Evolutionary conservation across 2,888 invertebrate genomes (phyloP).

Genomic region (Netelia melanura): DNA sequence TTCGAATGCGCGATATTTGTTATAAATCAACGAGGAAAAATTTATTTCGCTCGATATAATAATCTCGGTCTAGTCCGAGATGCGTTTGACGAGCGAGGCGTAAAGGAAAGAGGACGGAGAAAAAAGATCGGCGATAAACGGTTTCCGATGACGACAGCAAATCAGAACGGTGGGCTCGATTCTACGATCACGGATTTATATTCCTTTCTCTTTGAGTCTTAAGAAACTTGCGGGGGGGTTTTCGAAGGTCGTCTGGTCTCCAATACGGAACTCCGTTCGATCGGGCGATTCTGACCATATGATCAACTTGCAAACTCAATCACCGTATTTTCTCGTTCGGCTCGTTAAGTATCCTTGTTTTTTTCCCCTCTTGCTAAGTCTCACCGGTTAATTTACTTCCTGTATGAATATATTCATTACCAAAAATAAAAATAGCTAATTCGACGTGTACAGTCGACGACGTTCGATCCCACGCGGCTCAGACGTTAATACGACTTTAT

Average conservation of each 20-base stretch:
- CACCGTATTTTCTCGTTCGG: slow-evolving; percentile 9
- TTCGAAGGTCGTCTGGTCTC: slow-evolving; percentile 68
- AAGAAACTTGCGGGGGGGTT: slow-evolving; percentile 29
- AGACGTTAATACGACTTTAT: too few relatives aligned
- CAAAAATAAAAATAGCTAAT: background rate
- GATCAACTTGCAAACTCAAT: slow-evolving; percentile 27
- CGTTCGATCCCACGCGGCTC: too few relatives aligned
- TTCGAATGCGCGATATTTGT: background rate
- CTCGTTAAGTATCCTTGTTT: background rate
- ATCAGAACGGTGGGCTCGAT: slow-evolving; percentile 36
- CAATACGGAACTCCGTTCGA: slow-evolving; percentile 68
- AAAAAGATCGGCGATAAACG: slow-evolving; percentile 32
- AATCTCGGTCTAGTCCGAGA: background rate
- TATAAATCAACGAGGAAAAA: background rate
- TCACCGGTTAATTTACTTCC: slow-evolving; percentile 18
- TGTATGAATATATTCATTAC: background rate
- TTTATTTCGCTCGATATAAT: background rate
- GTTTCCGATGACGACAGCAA: slow-evolving; percentile 49
- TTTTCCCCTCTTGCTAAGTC: background rate
- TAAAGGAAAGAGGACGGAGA: background rate
- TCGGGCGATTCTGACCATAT: slow-evolving; percentile 8
- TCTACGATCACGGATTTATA: slow-evolving; percentile 42
- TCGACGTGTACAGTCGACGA: too few relatives aligned
- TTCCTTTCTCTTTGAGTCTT: slow-evolving; percentile 67
- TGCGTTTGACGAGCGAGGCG: background rate